Evolutionary conservation across 2,797 vertebrate species (phyloP), one percentile per base, ranked within the genome.

Genomic region (Ceyx erithaca): DNA sequence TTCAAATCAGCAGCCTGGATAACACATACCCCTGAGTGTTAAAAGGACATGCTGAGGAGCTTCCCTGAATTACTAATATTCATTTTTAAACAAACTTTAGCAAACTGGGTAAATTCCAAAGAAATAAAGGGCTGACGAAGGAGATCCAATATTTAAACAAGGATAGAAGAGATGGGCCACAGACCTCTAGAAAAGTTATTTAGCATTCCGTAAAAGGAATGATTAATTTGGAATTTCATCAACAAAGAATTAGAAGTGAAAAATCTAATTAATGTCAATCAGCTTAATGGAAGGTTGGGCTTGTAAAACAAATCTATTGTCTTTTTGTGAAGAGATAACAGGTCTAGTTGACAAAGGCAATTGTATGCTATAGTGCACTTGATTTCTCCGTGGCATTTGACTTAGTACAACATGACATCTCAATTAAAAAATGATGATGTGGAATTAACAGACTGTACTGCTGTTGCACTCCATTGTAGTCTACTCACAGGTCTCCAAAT

Each of bases 311-410:
- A 95, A 93, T 61, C 68, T 85, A 89, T 89, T 94, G 93, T 93
- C 76, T 87, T 89, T 90, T 55, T 4, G 2, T 83, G 52, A 94
- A 90, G 81, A 85, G 90, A 94, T 94, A 96, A 95, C 90, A 96
- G 90, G 93, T 80, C 86, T 93, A 54, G 84, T 90, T 90, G 89
- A 95, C 94, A 95, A 96, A 93, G 68, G 76, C 86, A 96, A 93
- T 87, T 94, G 92, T 95, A 73, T 80, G 86, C 86, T 88, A 80
- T 87, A 89, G 78, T 64, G 81, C 84, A 49, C 78, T 92, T 90
- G 90, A 94, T 96, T 95, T 95, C 95, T 96, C 95, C 84, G 82
- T 93, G 92, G 94, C 90, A 96, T 96, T 95, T 95, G 90, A 92
- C 89, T 95, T 85, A 71, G 81, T 71, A 75, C 35, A 87, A 95